phyloP scores from a whole-genome alignment of 2,113 vertebrate species.

The Apodemus sylvaticus region DNA sequence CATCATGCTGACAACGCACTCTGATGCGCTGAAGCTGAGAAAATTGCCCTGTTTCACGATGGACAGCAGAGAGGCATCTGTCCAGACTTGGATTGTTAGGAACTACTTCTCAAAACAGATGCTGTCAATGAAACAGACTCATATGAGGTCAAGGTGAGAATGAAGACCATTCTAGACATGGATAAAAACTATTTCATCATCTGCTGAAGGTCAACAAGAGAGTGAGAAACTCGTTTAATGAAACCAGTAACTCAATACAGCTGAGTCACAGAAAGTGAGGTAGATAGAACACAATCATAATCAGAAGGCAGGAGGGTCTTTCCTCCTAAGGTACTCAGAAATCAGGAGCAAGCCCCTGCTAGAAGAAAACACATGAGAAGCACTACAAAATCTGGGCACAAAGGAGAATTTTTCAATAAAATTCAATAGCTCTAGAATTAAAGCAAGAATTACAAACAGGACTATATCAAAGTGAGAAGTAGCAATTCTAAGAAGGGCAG shows the following conservation, averaged over 20 bases:
- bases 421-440: background rate
- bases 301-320: background rate
- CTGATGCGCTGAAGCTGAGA: background rate
- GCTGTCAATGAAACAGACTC: background rate
- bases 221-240: background rate
- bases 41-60: background rate
- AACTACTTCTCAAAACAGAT: conserved; percentile 28
- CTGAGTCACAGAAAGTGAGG: background rate
- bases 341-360: background rate
- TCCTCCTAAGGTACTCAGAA: background rate
- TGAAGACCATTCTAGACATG: conserved; percentile 2
- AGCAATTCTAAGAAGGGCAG: background rate
- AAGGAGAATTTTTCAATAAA: background rate
- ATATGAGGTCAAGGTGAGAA: conserved; percentile 3
- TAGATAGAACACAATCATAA: background rate
- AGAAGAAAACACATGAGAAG: background rate
- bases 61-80: background rate
- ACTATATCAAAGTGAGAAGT: background rate
- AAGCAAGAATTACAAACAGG: background rate
- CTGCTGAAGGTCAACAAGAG: background rate
- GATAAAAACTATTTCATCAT: background rate
- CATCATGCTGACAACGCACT: background rate
- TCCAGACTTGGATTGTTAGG: background rate
- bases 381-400: background rate
- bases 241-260: background rate